phyloP scores from a whole-genome alignment of 2,797 vertebrate genomes.

The Pelochelys cantorii region DNA sequence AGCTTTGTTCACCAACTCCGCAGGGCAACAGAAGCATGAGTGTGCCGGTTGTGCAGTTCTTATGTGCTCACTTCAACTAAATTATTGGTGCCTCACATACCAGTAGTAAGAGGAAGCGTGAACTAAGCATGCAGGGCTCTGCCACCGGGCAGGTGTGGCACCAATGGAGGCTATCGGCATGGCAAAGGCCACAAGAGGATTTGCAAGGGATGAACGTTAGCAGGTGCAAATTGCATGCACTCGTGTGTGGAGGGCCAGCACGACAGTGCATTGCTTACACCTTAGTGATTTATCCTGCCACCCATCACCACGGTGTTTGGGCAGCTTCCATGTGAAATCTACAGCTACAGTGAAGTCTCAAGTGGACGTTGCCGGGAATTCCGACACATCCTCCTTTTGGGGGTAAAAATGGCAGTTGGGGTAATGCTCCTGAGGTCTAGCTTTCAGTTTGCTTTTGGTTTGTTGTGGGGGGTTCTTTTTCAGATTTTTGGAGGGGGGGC shows the following conservation, averaged over 20 bases:
- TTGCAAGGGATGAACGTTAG: too few relatives aligned
- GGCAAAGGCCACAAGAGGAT: too few relatives aligned
- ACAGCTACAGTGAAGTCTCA: not conserved
- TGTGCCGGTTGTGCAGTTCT: not conserved
- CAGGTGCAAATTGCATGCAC: not conserved
- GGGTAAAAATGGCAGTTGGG: too few relatives aligned
- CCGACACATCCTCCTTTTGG: not conserved
- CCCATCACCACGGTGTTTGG: not conserved
- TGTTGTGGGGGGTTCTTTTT: not conserved
- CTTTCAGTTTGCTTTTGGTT: not conserved
- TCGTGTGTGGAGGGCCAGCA: not conserved
- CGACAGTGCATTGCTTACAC: not conserved
- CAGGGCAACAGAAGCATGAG: not conserved
- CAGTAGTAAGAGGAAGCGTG: not conserved
- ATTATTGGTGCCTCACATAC: not conserved
- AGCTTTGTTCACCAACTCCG: not conserved
- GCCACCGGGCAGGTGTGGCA: too few relatives aligned
- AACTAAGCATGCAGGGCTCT: not conserved
- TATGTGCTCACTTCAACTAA: not conserved
- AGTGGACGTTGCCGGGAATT: not conserved
- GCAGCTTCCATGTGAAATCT: not conserved
- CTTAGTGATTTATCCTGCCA: not conserved
- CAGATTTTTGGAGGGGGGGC: not conserved
- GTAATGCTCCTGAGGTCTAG: not conserved
- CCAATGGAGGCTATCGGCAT: too few relatives aligned